Conservation (phyloP, 2,797 vertebrate genomes). For the Urosaurus nigricauda region DNA sequence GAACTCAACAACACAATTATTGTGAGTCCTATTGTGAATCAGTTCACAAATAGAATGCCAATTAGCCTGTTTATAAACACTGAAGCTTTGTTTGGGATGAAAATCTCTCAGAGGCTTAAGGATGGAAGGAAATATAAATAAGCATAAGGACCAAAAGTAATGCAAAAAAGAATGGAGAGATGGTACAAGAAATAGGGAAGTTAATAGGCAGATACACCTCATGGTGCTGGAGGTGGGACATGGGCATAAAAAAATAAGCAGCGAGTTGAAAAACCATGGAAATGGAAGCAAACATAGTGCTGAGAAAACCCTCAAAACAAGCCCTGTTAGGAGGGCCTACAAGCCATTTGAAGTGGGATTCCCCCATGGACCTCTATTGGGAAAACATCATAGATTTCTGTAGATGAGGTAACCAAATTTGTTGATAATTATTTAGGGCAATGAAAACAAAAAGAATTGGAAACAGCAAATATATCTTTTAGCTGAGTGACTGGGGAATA, state of each 20-base stretch:
- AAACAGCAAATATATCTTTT: neutral
- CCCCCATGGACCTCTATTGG: neutral
- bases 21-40: no score
- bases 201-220: neutral
- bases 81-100: neutral
- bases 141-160: neutral
- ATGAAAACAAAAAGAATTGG: neutral
- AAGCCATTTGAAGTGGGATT: neutral
- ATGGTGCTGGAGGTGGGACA: neutral
- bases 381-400: no score
- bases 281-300: no score
- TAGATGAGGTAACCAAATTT: neutral
- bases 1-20: no score
- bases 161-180: neutral
- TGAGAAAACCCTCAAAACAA: neutral
- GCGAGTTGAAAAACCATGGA: neutral
- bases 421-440: neutral
- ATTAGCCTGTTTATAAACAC: neutral
- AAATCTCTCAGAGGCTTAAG: neutral
- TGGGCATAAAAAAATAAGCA: neutral
- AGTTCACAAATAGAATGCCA: no score
- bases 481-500: neutral
- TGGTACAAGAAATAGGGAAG: neutral
- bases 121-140: no score
- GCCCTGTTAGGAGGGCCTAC: neutral